phyloP scores from a whole-genome alignment of 2,888 invertebrate species.

The Metopia argyrocephala region DNA sequence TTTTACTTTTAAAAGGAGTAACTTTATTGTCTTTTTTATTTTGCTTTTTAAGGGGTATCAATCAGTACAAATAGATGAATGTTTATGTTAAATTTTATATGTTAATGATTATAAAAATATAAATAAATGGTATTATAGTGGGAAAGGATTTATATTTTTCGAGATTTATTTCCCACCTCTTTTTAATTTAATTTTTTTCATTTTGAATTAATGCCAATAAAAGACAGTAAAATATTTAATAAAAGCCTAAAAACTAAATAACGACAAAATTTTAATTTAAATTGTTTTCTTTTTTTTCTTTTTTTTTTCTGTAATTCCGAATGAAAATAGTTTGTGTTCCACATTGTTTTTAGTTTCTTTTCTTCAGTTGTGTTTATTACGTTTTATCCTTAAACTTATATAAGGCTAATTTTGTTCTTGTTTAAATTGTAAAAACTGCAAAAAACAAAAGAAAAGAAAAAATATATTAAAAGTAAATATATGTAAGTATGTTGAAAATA shows the following conservation, averaged over 20 bases:
- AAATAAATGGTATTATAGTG: too few relatives aligned
- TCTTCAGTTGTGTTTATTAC: conserved; percentile 1
- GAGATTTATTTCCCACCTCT: neutral
- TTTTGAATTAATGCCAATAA: conserved; percentile 42
- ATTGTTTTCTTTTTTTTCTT: conserved; percentile 24
- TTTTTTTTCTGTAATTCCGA: conserved; percentile 3
- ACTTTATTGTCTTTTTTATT: conserved; percentile 59
- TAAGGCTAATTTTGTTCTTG: conserved; percentile 32
- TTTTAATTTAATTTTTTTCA: conserved; percentile 14
- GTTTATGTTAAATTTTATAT: neutral
- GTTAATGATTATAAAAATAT: conserved; percentile 14
- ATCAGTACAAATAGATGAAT: neutral
- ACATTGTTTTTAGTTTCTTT: conserved; percentile 6
- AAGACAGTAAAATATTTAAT: conserved; percentile 36
- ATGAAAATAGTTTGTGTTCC: conserved; percentile 15
- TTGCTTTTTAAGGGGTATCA: neutral
- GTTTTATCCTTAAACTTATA: conserved; percentile 31
- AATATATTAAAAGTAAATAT: neutral
- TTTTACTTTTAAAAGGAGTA: conserved; percentile 34
- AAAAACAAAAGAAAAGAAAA: neutral
- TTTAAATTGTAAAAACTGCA: conserved; percentile 20
- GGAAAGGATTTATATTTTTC: conserved; percentile 9
- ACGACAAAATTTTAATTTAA: conserved; percentile 32
- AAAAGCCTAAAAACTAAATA: conserved; percentile 59
- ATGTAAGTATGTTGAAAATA: neutral